phyloP scores from a whole-genome alignment of 1,140 invertebrate species.

The Aphelenchoides fujianensis region DNA sequence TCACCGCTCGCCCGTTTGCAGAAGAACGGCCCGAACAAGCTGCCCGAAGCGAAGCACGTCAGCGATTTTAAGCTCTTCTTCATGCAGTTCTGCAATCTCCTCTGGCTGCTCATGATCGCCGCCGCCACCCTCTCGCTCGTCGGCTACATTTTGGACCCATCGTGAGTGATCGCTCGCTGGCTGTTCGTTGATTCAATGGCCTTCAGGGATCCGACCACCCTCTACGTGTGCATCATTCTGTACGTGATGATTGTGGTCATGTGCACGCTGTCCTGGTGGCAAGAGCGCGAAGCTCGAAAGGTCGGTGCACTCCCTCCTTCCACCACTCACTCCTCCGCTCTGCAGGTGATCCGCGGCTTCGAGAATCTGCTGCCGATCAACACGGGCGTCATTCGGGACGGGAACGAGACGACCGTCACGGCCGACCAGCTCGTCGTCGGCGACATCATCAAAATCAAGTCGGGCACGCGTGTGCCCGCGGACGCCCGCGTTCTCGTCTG shows the following conservation, averaged over 20 bases:
- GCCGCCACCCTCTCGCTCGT: constrained; percentile 33
- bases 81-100: constrained; percentile 32
- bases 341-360: constrained; percentile 49
- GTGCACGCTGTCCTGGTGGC: constrained; percentile 44
- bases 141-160: constrained; percentile 23
- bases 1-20: no score
- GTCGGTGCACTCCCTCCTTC: constrained; percentile 14
- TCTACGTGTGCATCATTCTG: constrained; percentile 43
- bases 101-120: constrained; percentile 33
- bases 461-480: constrained; percentile 88
- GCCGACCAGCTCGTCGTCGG: constrained; percentile 86
- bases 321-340: constrained; percentile 6
- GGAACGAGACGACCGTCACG: constrained; percentile 81
- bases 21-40: constrained; percentile 33
- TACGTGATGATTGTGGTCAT: constrained; percentile 49
- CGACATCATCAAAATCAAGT: constrained; percentile 89
- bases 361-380: constrained; percentile 69
- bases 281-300: constrained; percentile 45
- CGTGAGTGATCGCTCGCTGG: constrained; percentile 14
- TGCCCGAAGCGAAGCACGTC: constrained; percentile 38
- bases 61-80: constrained; percentile 36
- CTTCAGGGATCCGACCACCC: constrained; percentile 24
- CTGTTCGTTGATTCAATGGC: background rate
- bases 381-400: constrained; percentile 87
- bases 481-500: constrained; percentile 86